Evolutionary conservation across 2,113 vertebrate species (phyloP).

Genomic region (Pica pica): DNA sequence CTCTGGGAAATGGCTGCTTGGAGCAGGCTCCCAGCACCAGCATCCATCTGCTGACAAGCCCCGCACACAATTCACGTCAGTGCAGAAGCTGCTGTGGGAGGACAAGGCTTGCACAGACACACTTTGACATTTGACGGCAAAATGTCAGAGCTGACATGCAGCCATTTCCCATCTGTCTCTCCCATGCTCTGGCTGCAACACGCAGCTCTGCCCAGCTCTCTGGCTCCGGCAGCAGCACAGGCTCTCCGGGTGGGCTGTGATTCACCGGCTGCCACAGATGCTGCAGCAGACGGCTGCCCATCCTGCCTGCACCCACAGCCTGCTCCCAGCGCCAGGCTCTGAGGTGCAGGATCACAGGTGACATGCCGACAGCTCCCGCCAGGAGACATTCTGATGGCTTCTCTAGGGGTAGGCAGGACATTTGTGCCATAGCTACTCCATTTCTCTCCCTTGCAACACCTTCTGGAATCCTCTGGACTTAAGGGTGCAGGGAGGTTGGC

Average conservation of each 20-base stretch:
- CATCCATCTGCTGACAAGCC: background rate
- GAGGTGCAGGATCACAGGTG: background rate
- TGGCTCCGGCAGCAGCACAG: background rate
- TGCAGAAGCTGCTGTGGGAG: constrained; percentile 10
- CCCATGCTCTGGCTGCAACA: background rate
- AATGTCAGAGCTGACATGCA: background rate
- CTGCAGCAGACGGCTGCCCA: background rate
- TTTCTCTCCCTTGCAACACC: background rate
- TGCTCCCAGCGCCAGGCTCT: background rate
- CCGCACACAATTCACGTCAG: background rate
- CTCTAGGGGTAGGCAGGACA: background rate
- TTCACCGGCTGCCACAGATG: background rate
- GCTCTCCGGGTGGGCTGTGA: fast-evolving
- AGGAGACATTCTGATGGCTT: background rate
- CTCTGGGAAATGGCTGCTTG: background rate
- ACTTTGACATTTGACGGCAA: constrained; percentile 8
- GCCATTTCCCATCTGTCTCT: background rate
- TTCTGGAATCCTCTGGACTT: background rate
- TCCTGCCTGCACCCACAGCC: background rate
- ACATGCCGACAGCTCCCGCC: background rate
- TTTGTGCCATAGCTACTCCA: background rate
- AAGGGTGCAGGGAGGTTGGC: background rate
- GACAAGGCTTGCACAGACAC: background rate
- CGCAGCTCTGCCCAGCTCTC: background rate
- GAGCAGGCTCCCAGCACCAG: background rate